Evolutionary conservation across 2,113 vertebrate genomes (phyloP).

Genomic region (Catagonus wagneri): DNA sequence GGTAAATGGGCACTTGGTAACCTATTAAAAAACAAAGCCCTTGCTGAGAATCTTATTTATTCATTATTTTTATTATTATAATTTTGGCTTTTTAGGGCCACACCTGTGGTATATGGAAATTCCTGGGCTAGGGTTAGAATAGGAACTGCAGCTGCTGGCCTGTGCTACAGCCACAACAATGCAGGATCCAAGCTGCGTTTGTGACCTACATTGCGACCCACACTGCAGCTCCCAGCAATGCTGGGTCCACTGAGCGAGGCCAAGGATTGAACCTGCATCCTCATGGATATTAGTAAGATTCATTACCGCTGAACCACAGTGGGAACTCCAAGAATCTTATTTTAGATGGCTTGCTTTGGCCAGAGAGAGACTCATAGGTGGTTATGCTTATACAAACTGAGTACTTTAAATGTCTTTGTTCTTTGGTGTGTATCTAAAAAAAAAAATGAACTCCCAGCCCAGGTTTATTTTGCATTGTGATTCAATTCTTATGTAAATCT

Average conservation of each 20-base stretch:
- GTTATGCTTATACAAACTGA: background rate
- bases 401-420: slow-evolving; percentile 52
- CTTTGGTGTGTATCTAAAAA: background rate
- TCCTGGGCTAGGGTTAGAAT: no score
- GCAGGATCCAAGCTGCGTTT: no score
- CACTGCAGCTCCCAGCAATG: no score
- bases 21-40: background rate
- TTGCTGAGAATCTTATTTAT: slow-evolving; percentile 54
- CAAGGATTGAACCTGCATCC: background rate
- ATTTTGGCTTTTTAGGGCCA: background rate
- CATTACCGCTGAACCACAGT: no score
- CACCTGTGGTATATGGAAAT: background rate
- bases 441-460: background rate
- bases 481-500: slow-evolving; percentile 55
- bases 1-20: slow-evolving; percentile 49
- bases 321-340: background rate
- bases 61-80: background rate
- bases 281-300: no score
- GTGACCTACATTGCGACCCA: no score
- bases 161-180: no score
- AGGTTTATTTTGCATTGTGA: slow-evolving; percentile 59
- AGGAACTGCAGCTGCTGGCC: no score
- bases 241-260: no score
- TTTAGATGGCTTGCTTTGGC: slow-evolving; percentile 47
- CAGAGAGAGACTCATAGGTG: background rate